Percentiles rank a stretch among this genome's conserved stretches.
These are phyloP conservation scores for Poeciliopsis retropinna DNA, from an alignment of 2,113 vertebrate species.

Conservation along the genomic window DNA sequence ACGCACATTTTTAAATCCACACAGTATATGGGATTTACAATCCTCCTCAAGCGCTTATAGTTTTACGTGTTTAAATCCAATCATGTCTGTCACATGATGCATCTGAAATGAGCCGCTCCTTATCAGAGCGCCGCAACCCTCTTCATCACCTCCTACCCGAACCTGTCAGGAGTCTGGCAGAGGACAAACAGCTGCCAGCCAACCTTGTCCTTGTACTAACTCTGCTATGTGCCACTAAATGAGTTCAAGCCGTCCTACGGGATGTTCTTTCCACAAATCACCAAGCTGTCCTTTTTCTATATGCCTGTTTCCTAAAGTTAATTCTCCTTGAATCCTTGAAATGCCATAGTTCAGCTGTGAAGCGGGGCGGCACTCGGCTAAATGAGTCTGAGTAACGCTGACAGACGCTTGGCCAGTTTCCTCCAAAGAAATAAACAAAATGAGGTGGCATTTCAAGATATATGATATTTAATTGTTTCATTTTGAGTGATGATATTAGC, in stretches of 20 bases:
- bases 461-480: slow-evolving; percentile 55
- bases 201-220: slow-evolving; percentile 57
- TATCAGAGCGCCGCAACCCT: slow-evolving; percentile 42
- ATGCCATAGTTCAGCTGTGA: slow-evolving; percentile 56
- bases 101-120: slow-evolving; percentile 53
- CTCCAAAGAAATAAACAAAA: slow-evolving; percentile 6
- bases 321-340: slow-evolving; percentile 47
- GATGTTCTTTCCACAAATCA: slow-evolving; percentile 50
- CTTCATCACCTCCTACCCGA: slow-evolving; percentile 36
- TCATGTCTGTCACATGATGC: slow-evolving; percentile 50
- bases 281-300: slow-evolving; percentile 18
- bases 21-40: slow-evolving; percentile 22
- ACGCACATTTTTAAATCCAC: slow-evolving; percentile 25
- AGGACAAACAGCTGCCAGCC: slow-evolving; percentile 40
- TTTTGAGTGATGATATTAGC: slow-evolving; percentile 65
- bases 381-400: slow-evolving; percentile 53
- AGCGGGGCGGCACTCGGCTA: slow-evolving; percentile 23
- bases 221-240: slow-evolving; percentile 31
- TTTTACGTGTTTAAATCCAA: slow-evolving; percentile 52
- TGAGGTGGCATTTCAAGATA: slow-evolving; percentile 59
- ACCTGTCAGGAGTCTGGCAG: slow-evolving; percentile 45
- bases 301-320: slow-evolving; percentile 13
- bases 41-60: slow-evolving; percentile 26
- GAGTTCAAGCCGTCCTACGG: slow-evolving; percentile 23
- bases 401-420: slow-evolving; percentile 43